phyloP scores from a whole-genome alignment of 1,140 invertebrate species.

The Drosophila takahashii region DNA sequence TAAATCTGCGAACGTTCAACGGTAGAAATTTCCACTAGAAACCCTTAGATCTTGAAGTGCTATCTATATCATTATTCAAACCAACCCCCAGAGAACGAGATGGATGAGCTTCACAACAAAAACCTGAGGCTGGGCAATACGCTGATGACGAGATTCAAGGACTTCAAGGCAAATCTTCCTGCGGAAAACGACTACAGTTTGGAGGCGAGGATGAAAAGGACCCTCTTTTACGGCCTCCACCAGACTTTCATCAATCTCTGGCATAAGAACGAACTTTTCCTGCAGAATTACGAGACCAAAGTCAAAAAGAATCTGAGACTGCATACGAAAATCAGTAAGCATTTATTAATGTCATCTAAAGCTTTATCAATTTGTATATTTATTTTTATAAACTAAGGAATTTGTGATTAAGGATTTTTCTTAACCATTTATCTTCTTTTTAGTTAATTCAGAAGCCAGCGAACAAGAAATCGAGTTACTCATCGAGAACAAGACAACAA shows the following conservation, averaged over 20 bases:
- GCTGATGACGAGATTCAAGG: slow-evolving; percentile 72
- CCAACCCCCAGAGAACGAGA: slow-evolving; percentile 68
- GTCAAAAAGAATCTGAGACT: slow-evolving; percentile 77
- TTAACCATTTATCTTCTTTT: background rate
- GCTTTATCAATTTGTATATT: too few relatives aligned
- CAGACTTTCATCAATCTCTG: slow-evolving; percentile 80
- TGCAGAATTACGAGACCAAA: slow-evolving; percentile 74
- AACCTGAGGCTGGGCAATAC: slow-evolving; percentile 74
- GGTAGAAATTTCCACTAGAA: slow-evolving; percentile 34
- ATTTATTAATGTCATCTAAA: too few relatives aligned
- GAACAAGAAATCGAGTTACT: slow-evolving; percentile 82
- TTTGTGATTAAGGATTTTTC: background rate
- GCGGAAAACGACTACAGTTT: slow-evolving; percentile 74
- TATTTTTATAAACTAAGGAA: background rate
- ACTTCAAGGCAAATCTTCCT: slow-evolving; percentile 78
- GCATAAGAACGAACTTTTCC: slow-evolving; percentile 79
- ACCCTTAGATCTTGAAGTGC: background rate
- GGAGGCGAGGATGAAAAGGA: slow-evolving; percentile 80
- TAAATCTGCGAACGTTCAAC: slow-evolving; percentile 76
- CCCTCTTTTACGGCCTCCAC: slow-evolving; percentile 80
- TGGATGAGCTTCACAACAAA: slow-evolving; percentile 75
- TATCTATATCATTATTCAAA: background rate
- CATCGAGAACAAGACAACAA: slow-evolving; percentile 80
- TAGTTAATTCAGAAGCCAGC: slow-evolving; percentile 77
- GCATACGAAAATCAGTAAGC: slow-evolving; percentile 82